Evolutionary conservation across 2,113 vertebrate genomes (phyloP).

Genomic region (Erinaceus europaeus): DNA sequence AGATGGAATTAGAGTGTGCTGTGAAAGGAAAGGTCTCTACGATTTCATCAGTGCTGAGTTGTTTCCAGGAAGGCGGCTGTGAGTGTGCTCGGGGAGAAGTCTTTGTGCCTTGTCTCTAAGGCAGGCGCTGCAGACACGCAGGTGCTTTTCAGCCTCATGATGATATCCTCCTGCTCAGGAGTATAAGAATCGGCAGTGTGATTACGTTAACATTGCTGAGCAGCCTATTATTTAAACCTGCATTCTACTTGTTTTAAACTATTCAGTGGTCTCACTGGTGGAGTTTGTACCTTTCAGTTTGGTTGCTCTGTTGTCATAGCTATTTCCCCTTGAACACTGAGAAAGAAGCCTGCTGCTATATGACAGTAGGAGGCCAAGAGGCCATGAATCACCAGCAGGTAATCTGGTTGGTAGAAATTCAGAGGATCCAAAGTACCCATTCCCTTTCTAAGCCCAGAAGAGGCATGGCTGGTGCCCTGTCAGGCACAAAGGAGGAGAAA

Average conservation of each 20-base stretch:
- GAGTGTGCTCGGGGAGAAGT: too few relatives aligned
- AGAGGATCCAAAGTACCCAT: neutral
- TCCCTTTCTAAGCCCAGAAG: neutral
- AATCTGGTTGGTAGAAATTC: neutral
- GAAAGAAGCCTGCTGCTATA: neutral
- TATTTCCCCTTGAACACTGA: neutral
- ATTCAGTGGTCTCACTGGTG: neutral
- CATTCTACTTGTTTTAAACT: neutral
- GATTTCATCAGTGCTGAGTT: too few relatives aligned
- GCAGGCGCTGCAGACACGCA: neutral
- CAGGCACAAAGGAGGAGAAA: neutral
- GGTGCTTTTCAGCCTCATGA: neutral
- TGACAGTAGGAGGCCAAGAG: neutral
- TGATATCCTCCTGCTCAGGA: neutral
- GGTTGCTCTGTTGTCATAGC: neutral
- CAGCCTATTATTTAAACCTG: neutral
- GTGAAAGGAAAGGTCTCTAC: too few relatives aligned
- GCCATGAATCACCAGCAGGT: neutral
- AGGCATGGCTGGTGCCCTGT: neutral
- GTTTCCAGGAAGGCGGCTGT: too few relatives aligned
- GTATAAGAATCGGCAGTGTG: neutral
- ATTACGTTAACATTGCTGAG: neutral
- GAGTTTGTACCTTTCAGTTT: constrained; percentile 5
- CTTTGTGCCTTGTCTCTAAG: neutral
- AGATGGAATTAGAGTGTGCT: too few relatives aligned